phyloP scores from a whole-genome alignment of 2,888 invertebrate species.

The Cyclophora albipunctata region DNA sequence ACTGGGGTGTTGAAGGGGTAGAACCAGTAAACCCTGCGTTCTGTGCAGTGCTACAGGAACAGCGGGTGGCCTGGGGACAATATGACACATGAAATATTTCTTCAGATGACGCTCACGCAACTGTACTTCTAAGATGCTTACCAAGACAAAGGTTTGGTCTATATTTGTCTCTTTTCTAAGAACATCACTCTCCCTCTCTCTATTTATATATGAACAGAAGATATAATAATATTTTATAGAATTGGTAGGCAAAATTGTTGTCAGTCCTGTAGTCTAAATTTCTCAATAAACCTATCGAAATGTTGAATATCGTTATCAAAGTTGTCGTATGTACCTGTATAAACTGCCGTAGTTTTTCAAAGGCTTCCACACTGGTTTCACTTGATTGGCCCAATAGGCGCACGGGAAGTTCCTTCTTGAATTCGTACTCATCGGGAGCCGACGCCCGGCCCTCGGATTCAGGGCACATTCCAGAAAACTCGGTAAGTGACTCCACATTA shows the following conservation, averaged over 20 bases:
- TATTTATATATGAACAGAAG: too few relatives aligned
- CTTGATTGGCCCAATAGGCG: slow-evolving; percentile 39
- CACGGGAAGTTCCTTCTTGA: slow-evolving; percentile 22
- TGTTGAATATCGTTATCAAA: too few relatives aligned
- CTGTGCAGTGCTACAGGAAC: slow-evolving; percentile 36
- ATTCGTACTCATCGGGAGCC: slow-evolving; percentile 5
- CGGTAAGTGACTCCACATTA: slow-evolving; percentile 5
- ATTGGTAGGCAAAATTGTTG: too few relatives aligned
- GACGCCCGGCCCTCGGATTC: slow-evolving; percentile 11
- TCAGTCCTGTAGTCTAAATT: too few relatives aligned
- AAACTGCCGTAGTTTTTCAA: slow-evolving; percentile 42
- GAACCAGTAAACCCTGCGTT: slow-evolving; percentile 30
- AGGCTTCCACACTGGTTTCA: slow-evolving; percentile 45
- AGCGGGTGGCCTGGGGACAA: slow-evolving; percentile 35
- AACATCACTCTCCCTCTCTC: too few relatives aligned
- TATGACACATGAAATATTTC: neutral
- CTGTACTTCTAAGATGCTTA: too few relatives aligned
- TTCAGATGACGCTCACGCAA: too few relatives aligned
- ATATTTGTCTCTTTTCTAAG: too few relatives aligned
- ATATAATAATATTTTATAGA: too few relatives aligned
- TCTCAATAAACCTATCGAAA: too few relatives aligned
- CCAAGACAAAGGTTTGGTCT: too few relatives aligned
- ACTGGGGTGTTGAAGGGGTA: slow-evolving; percentile 22
- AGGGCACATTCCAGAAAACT: slow-evolving; percentile 16
- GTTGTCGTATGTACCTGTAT: too few relatives aligned